A percentile compares a stretch with the other conserved stretches of the same genome.
These are phyloP conservation scores for Caenorhabditis tropicalis DNA, from an alignment of 1,140 invertebrate species.

Conservation along the genomic window DNA sequence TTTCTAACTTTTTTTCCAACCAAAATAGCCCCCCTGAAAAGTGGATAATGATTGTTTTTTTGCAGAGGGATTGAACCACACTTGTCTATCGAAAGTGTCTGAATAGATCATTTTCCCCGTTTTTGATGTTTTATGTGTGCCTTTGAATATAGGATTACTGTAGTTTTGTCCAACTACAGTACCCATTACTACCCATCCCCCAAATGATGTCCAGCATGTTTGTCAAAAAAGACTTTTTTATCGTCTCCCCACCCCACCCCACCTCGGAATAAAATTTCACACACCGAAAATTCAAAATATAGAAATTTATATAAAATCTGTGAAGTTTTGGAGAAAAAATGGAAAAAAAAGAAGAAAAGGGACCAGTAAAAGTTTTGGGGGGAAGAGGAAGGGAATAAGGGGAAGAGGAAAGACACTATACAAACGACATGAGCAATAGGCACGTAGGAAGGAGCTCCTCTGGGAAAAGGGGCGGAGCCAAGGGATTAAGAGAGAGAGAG, in stretches of 20 bases:
- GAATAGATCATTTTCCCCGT: background rate
- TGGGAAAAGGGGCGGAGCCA: background rate
- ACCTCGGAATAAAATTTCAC: too few species aligned
- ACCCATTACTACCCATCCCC: too few species aligned
- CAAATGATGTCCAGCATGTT: too few species aligned
- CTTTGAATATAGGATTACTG: too few species aligned
- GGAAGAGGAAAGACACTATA: constrained; percentile 25
- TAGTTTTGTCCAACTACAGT: too few species aligned
- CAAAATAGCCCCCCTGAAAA: too few species aligned
- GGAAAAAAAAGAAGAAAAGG: background rate
- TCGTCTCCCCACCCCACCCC: too few species aligned
- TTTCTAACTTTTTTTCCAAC: background rate
- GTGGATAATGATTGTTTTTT: background rate
- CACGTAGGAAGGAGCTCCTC: background rate
- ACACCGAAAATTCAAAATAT: background rate
- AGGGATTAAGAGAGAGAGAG: too few species aligned
- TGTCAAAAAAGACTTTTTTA: too few species aligned
- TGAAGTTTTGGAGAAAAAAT: too few species aligned
- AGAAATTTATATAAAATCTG: background rate
- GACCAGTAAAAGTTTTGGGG: constrained; percentile 35
- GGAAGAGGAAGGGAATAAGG: too few species aligned
- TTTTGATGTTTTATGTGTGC: background rate
- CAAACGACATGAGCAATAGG: constrained; percentile 35
- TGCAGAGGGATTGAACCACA: constrained; percentile 16
- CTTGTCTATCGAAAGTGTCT: background rate